Conservation (phyloP, 1,140 invertebrate species). For the Diplogasteroides magnus region DNA sequence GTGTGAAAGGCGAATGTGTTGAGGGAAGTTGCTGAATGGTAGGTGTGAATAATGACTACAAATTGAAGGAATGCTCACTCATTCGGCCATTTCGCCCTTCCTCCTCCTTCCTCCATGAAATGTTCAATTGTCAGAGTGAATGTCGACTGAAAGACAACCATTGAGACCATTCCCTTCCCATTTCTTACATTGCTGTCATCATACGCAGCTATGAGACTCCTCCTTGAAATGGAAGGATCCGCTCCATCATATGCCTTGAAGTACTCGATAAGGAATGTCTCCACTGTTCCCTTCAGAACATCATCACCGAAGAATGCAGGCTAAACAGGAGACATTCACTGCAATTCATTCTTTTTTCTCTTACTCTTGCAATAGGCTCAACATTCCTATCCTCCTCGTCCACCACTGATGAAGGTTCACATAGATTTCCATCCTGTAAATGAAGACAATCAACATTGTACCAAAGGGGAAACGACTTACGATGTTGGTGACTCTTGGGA, state of each 20-base stretch:
- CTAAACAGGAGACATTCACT: no score
- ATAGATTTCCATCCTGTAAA: no score
- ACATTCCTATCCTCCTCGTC: no score
- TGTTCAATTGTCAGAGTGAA: neutral
- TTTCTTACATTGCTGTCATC: neutral
- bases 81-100: neutral
- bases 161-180: neutral
- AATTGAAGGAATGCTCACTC: neutral
- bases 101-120: neutral
- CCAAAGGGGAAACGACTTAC: no score
- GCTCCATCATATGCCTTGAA: conserved; percentile 8
- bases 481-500: no score
- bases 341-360: no score
- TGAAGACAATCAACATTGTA: no score
- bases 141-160: neutral
- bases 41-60: neutral
- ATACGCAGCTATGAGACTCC: conserved; percentile 11
- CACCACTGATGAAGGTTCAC: no score
- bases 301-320: neutral
- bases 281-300: neutral
- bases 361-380: no score
- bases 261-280: conserved; percentile 14
- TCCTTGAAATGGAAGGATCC: neutral
- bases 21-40: neutral
- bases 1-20: neutral